A percentile compares a stretch with the other conserved stretches of the same genome.
Evolutionary conservation across 2,797 vertebrate genomes (phyloP).

Genomic region (Hydrocynus forskahlii): DNA sequence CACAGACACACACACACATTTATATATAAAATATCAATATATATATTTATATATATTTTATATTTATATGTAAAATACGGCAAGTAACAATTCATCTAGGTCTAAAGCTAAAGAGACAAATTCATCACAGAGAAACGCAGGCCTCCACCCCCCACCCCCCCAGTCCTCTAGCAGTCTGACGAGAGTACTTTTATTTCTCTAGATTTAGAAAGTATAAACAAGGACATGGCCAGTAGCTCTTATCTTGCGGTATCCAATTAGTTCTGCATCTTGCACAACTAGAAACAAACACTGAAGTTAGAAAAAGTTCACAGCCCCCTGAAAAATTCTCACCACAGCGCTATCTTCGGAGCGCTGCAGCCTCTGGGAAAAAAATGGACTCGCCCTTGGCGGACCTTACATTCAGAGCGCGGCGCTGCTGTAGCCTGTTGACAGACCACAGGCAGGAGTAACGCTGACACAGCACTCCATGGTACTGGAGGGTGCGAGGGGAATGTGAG

Average conservation of each 20-base stretch:
- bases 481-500: too few relatives aligned
- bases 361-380: slow-evolving; percentile 24
- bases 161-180: slow-evolving; percentile 18
- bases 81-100: neutral
- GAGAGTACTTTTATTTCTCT: slow-evolving; percentile 32
- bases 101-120: slow-evolving; percentile 25
- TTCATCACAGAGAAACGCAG: slow-evolving; percentile 9
- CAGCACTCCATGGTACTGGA: slow-evolving; percentile 3
- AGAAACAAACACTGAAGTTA: slow-evolving; percentile 42
- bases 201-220: slow-evolving; percentile 46
- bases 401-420: slow-evolving; percentile 14
- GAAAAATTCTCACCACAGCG: slow-evolving; percentile 10
- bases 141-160: neutral
- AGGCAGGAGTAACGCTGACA: slow-evolving; percentile 34
- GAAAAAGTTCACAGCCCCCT: slow-evolving; percentile 20
- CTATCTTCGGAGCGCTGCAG: slow-evolving; percentile 1
- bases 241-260: slow-evolving; percentile 36
- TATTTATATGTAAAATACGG: neutral
- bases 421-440: slow-evolving; percentile 19
- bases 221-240: slow-evolving; percentile 46
- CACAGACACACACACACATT: too few relatives aligned
- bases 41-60: neutral
- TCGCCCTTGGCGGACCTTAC: slow-evolving; percentile 28
- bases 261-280: slow-evolving; percentile 39
- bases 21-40: neutral